Evolutionary conservation across 2,888 invertebrate species (phyloP), one percentile per base, ranked within the genome.

Genomic region (Noctua janthina): DNA sequence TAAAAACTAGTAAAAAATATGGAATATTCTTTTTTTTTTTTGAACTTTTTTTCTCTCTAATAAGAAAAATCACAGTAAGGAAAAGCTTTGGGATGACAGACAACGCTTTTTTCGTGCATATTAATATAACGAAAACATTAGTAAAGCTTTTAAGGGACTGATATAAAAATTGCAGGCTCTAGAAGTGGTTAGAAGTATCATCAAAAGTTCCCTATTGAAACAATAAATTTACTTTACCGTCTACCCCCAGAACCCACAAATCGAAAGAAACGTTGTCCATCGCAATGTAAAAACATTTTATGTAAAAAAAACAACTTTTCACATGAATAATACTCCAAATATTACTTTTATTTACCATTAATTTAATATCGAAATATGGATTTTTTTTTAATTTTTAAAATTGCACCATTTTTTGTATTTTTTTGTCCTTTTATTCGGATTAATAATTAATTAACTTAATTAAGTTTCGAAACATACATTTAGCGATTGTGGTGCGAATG

Each of bases 321-420:
- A 71, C 76, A 74, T 82, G 46, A 86, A 76, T 79, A 88, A 86
- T 88, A 82, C 84, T 89, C 77, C 72, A 83, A 86, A 87, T 80
- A 82, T 82, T 83, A 84, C 69, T 76, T 85, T 87, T 84, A 87
- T 87, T 87, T 82, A 85, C 67, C 67, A 76, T 82, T 80, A 78
- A 81, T 83, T 73, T 72, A 86, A 82, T 81, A 77, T 75, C 76
- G 79, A 86, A 82, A 56, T 46, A 49, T 73, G 73, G n/a, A 54
- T 84, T 86, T 83, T 88, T 88, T 73, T 66, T 0, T 71, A 84
- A 74, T 83, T 89, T 87, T 87, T 78, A n/a, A 83, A 88, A 90
- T 90, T 90, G 89, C 89, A 89, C 90, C 87, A 79, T 88, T 90
- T 90, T 88, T 86, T 78, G 66, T 81, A 66, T 43, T 46, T 74